phyloP scores from a whole-genome alignment of 2,888 invertebrate species.

The Mythimna vitellina region DNA sequence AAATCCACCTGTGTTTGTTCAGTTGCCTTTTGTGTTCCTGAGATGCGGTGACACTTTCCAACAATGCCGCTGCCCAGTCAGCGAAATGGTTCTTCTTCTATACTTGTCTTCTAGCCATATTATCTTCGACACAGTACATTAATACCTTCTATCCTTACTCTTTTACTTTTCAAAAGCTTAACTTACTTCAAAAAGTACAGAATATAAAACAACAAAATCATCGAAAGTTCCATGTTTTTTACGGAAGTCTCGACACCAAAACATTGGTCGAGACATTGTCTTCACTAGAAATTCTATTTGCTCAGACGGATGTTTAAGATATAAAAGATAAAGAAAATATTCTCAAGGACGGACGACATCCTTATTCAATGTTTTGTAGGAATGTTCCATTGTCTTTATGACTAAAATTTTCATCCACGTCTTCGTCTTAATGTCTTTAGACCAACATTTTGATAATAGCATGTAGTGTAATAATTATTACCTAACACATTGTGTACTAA shows the following conservation, averaged over 20 bases:
- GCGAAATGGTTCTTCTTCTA: too few relatives aligned
- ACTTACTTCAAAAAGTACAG: not conserved
- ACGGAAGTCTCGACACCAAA: constrained; percentile 35
- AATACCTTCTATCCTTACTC: not conserved
- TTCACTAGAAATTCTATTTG: constrained; percentile 27
- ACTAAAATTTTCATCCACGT: not conserved
- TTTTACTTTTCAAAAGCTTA: not conserved
- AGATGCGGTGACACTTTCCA: too few relatives aligned
- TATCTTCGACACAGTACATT: not conserved
- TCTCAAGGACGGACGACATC: constrained; percentile 17
- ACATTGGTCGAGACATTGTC: constrained; percentile 10
- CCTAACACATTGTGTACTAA: constrained; percentile 41
- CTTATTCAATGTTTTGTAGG: constrained; percentile 1
- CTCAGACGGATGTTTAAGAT: constrained; percentile 9
- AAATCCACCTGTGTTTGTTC: too few relatives aligned
- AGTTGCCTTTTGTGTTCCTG: too few relatives aligned
- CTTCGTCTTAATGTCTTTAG: constrained; percentile 4
- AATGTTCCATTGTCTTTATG: constrained; percentile 29
- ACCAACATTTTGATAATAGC: constrained; percentile 31
- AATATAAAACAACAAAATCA: constrained; percentile 8
- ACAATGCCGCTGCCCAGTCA: too few relatives aligned
- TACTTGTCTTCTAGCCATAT: not conserved
- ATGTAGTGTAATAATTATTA: constrained; percentile 47
- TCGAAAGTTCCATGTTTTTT: constrained; percentile 21
- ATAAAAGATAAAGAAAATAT: constrained; percentile 31